Conservation (phyloP, 2,797 vertebrate genomes). For the Carcharodon carcharias region DNA sequence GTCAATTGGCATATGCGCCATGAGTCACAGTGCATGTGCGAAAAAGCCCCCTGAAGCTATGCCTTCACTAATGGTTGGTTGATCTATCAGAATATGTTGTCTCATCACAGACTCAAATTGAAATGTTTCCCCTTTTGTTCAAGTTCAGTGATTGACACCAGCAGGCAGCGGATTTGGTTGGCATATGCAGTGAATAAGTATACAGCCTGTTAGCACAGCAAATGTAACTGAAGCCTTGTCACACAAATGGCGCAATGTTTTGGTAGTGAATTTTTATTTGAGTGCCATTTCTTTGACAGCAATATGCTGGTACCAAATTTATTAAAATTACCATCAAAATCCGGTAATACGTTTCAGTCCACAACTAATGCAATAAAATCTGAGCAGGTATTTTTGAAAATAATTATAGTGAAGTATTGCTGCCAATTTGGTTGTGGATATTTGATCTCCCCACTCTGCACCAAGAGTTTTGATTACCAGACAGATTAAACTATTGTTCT, state of each 20-base stretch:
- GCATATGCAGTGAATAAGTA: not conserved
- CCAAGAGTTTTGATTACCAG: not conserved
- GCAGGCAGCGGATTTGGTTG: not conserved
- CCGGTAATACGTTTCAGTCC: not conserved
- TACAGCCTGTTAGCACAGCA: not conserved
- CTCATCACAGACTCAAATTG: not conserved
- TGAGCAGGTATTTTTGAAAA: not conserved
- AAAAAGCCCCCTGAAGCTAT: not conserved
- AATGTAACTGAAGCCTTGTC: not conserved
- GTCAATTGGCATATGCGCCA: not conserved
- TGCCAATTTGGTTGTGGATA: not conserved
- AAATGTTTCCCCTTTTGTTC: not conserved
- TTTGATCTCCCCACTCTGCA: not conserved
- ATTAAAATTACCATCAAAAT: not conserved
- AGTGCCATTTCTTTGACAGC: not conserved
- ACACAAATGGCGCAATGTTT: not conserved
- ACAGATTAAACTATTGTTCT: conserved; percentile 34
- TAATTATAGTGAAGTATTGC: not conserved
- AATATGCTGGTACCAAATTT: not conserved
- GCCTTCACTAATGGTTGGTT: not conserved
- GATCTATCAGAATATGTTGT: not conserved
- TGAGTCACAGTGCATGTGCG: not conserved
- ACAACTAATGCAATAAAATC: not conserved
- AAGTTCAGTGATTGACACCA: not conserved
- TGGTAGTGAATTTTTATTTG: not conserved